Evolutionary conservation across 2,888 invertebrate genomes (phyloP), one percentile per base, ranked within the genome.

Genomic region (Apamea monoglypha): DNA sequence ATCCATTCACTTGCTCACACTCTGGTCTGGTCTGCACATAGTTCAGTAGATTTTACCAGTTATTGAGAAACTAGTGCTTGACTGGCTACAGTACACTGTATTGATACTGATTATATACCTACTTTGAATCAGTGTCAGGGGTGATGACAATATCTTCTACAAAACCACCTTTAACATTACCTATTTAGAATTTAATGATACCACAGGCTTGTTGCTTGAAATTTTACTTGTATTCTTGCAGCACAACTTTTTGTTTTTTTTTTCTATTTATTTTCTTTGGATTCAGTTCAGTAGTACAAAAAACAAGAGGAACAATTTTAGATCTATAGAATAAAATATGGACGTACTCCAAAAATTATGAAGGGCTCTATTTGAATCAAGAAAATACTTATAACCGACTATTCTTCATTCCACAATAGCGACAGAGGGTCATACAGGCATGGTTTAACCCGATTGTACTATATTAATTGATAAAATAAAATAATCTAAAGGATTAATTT

Each of bases 401-500:
- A 29, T 47, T 40, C 0, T 63, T 71, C 8, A 21, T 74, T 82
- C 14, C 61, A 67, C 29, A 80, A 61, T 25, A 16, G 59, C 0
- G 0, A 36, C 61, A 7, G 36, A n/a, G 6, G 29, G 18, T 67
- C 16, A 47, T 50, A n/a, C n/a, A 16, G 32, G 56, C 44, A 40
- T 50, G 18, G 69, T 40, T 69, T 59, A 44, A n/a, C 50, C 25
- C 64, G 47, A 59, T 50, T 66, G 6, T 82, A 69, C 25, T 21
- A 68, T 16, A 44, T 61, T 81, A 32, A 66, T 77, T 77, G 83
- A 77, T 81, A 66, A 83, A 69, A 44, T 36, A 70, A 67, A 69
- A 40, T 47, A 81, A 83, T 80, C 76, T 66, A 18, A 44, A 70
- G 78, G 69, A 83, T 81, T 78, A 77, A 50, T 83, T 83, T 80